Percentiles rank a stretch among this genome's conserved stretches.
These are phyloP conservation scores for Napeogenes inachia DNA, from an alignment of 2,888 invertebrate genomes.

Conservation along the genomic window DNA sequence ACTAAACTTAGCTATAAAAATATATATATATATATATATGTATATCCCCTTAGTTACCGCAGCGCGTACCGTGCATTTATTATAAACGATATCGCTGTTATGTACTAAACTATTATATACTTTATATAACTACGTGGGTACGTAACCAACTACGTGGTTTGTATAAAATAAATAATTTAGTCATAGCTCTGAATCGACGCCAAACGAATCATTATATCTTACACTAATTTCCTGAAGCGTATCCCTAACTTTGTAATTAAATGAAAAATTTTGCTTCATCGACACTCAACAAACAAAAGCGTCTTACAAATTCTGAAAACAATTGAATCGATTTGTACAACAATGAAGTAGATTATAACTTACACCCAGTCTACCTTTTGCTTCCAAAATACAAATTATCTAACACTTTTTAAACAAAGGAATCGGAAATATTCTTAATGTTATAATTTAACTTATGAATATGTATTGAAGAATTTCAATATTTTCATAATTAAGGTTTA, in stretches of 20 bases:
- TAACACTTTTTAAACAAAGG: not conserved
- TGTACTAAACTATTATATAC: not conserved
- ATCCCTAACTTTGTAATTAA: constrained; percentile 49
- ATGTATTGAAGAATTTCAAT: too few species aligned
- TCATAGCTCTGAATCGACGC: not conserved
- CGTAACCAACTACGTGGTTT: not conserved
- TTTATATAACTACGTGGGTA: not conserved
- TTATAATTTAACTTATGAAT: too few species aligned
- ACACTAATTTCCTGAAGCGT: not conserved
- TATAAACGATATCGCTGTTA: too few species aligned
- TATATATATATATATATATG: too few species aligned
- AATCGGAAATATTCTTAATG: not conserved
- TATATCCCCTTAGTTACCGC: too few species aligned
- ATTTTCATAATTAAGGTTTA: too few species aligned
- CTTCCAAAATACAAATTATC: not conserved
- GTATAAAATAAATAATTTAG: not conserved
- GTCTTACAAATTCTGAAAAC: constrained; percentile 31
- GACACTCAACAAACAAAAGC: constrained; percentile 29
- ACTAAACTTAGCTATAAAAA: too few species aligned
- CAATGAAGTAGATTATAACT: constrained; percentile 17
- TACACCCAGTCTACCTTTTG: not conserved
- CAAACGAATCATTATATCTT: not conserved
- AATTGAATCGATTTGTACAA: constrained; percentile 29
- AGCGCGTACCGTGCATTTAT: too few species aligned
- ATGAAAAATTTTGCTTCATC: constrained; percentile 48